Base-by-base conservation (phyloP, 1,140 invertebrate species). In the Drosophila gunungcola region DNA sequence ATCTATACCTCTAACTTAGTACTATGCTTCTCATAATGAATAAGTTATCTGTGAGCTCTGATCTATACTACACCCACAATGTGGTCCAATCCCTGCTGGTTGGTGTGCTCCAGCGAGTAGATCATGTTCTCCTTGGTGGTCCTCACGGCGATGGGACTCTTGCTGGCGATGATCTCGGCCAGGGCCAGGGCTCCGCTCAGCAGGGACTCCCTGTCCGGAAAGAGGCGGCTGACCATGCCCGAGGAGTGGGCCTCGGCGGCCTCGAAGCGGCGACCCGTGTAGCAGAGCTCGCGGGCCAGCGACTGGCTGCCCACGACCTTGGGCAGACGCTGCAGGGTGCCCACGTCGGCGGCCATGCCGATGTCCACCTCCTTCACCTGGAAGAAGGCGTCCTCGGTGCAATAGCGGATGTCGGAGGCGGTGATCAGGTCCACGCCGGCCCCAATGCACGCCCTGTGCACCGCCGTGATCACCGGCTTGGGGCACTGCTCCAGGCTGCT, bases 111-210 rank as follows among this genome's bases (percentile, higher is more conserved):
- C 80, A 97, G 93, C 4, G 98, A 97, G 93, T 97, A 98, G 36
- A 97, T 94, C 10, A 99, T 75, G 78, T 93, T 96, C 54, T 95
- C 92, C 92, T 99, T 99, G 1, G 97, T 97, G 7, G 95, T 95
- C 93, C 99, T 98, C 11, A 99, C 96, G 3, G 98, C 98, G 29
- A 99, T 96, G 7, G 98, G 98, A 94, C 97, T 98, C 93, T 98
- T 98, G n/a, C 84, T 90, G 11, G 98, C 97, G 77, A 99, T 99
- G 42, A 93, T 76, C 80, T 94, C 94, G 27, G 98, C 98, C 56
- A 97, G 60, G 32, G 95, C 93, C 1, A 98, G 56, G 0, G 96
- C 96, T 57, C 94, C 94, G 38, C 94, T 93, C 9, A 99, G 81
- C 93, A 97, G 92, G 0, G 75, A 53, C 5, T 92, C 91, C 69